Evolutionary conservation across 2,888 invertebrate species (phyloP), one percentile per base, ranked within the genome.

Genomic region (Sarcophaga subvicina): DNA sequence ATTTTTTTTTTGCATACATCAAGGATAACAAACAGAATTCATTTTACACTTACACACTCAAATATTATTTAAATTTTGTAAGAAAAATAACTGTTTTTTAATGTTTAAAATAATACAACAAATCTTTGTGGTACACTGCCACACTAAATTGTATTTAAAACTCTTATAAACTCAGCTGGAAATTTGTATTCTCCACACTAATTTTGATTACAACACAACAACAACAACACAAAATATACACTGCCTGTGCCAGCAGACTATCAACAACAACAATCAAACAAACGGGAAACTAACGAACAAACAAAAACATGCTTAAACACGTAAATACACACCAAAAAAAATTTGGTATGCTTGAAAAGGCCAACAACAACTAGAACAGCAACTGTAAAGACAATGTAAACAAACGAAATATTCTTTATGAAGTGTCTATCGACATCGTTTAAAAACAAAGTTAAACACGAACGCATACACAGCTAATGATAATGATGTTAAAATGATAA

Each of bases 71-170:
- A 78, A 25, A 11, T 20, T n/a, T 63, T 12, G 54, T 5, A 8
- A 80, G 69, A 1, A 54, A 73, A 27, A 17, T 14, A 22, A 60
- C 25, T 3, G 11, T 76, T 59, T 59, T 59, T 77, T 45, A 83
- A 49, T 49, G 47, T 62, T 71, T 62, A 37, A 20, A 78, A 20
- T 80, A 80, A 25, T 82, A 86, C 91, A 90, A 89, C 90, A 91
- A 90, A 89, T 90, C 91, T 90, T 91, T 91, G 90, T 90, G 90
- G 90, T 90, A 90, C 90, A 91, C 90, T 90, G 89, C 91, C 91
- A 91, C 4, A 91, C 91, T 91, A 90, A 91, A 86, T 73, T 73
- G 49, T 47, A 54, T 73, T 69, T 69, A 77, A 59, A 70, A 59
- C 45, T 59, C 69, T 37, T 62, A 59, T 64, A 70, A 71, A 60